These are phyloP conservation scores for Yponomeuta malinellus DNA, from an alignment of 2,888 invertebrate species.

Conservation along the genomic window DNA sequence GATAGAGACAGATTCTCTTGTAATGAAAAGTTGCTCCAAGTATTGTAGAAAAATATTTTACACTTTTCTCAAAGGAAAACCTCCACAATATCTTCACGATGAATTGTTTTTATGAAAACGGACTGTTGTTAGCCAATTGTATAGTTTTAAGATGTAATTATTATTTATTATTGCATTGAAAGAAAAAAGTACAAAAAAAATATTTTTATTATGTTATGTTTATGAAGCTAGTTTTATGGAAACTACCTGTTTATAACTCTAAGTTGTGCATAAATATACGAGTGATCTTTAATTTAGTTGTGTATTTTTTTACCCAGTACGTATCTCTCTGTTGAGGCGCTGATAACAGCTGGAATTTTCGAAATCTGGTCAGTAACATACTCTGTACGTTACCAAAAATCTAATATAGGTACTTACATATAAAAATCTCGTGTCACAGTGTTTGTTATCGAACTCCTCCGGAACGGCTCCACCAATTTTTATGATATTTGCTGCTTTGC, in stretches of 20 bases:
- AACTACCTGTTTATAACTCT: constrained; percentile 4
- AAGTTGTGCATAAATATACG: constrained; percentile 10
- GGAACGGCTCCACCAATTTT: no score
- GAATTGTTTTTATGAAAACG: constrained; percentile 22
- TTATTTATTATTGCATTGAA: constrained; percentile 23
- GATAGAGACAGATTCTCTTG: no score
- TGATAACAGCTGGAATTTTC: no score
- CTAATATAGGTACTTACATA: no score
- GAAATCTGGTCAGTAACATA: no score
- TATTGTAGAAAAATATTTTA: neutral
- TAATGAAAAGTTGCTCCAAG: no score
- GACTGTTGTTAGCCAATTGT: constrained; percentile 24
- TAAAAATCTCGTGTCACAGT: no score
- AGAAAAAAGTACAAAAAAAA: constrained; percentile 39
- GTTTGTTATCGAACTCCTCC: no score
- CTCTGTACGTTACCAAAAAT: no score
- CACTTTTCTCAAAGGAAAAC: neutral
- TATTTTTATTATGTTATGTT: constrained; percentile 16
- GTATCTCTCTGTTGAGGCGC: neutral
- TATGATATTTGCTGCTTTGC: no score
- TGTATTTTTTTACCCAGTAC: neutral
- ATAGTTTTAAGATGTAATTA: constrained; percentile 19
- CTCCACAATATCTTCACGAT: neutral
- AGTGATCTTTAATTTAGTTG: constrained; percentile 1
- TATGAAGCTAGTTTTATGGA: neutral